phyloP scores from a whole-genome alignment of 2,113 vertebrate species.

The Serinus canaria region DNA sequence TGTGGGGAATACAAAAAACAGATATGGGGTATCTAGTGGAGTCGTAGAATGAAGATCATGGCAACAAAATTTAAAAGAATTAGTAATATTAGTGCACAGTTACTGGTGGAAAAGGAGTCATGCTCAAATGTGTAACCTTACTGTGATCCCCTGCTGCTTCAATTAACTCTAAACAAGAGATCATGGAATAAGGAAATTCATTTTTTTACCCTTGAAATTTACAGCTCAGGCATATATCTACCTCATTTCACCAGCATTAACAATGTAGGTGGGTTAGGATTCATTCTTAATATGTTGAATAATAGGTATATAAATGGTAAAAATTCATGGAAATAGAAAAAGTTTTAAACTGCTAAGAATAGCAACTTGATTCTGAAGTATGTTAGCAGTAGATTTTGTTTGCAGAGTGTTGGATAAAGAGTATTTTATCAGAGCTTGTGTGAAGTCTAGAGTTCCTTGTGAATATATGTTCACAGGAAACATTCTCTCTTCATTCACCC shows the following conservation, averaged over 20 bases:
- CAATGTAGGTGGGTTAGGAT: background rate
- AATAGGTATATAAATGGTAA: background rate
- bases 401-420: background rate
- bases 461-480: background rate
- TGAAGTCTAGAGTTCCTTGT: background rate
- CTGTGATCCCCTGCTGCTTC: background rate
- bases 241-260: background rate
- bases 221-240: background rate
- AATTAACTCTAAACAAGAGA: background rate
- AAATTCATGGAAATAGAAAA: background rate
- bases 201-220: background rate
- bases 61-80: background rate
- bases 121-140: background rate
- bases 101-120: background rate
- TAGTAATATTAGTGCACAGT: background rate
- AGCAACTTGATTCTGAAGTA: background rate
- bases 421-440: background rate
- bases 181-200: background rate
- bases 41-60: background rate
- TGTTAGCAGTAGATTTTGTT: background rate
- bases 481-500: background rate
- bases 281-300: background rate
- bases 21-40: background rate
- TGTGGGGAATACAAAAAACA: background rate
- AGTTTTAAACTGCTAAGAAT: background rate